A percentile compares a stretch with the other conserved stretches of the same genome.
phyloP scores from a whole-genome alignment of 2,797 vertebrate genomes.

The Tragopan temminckii region DNA sequence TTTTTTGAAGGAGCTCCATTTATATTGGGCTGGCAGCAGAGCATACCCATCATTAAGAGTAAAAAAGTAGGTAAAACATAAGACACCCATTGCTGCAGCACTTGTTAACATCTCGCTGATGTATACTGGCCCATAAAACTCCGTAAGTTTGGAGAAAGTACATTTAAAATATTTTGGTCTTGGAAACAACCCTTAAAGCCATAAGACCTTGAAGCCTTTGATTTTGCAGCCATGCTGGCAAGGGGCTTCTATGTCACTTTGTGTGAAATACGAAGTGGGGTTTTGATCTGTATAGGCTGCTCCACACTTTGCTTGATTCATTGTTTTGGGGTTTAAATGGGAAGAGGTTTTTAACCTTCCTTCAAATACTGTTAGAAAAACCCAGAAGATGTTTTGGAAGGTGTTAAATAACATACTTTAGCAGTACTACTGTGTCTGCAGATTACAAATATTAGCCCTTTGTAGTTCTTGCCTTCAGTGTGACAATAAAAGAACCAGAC shows the following conservation, averaged over 20 bases:
- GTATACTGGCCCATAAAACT: background rate
- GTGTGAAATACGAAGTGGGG: background rate
- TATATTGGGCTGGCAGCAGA: background rate
- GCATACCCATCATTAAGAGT: background rate
- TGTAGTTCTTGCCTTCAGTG: slow-evolving; percentile 41
- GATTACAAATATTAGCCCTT: slow-evolving; percentile 48
- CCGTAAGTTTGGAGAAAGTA: background rate
- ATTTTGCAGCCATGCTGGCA: background rate
- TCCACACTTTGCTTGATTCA: background rate
- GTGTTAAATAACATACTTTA: slow-evolving; percentile 8
- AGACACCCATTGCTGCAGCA: background rate
- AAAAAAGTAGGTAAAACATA: background rate
- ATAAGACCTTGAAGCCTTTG: background rate
- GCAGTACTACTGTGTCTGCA: background rate
- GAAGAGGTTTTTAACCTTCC: background rate
- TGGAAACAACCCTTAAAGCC: background rate
- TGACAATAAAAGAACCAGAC: background rate
- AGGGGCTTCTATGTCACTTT: background rate
- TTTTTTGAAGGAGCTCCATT: background rate
- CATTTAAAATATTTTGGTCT: background rate
- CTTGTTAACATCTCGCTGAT: background rate
- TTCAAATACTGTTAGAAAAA: slow-evolving; percentile 3
- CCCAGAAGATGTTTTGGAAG: background rate
- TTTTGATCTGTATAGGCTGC: background rate
- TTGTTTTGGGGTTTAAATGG: background rate